A percentile compares a stretch with the other conserved stretches of the same genome.
phyloP scores from a whole-genome alignment of 2,797 vertebrate species.

The Gymnothorax javanicus region DNA sequence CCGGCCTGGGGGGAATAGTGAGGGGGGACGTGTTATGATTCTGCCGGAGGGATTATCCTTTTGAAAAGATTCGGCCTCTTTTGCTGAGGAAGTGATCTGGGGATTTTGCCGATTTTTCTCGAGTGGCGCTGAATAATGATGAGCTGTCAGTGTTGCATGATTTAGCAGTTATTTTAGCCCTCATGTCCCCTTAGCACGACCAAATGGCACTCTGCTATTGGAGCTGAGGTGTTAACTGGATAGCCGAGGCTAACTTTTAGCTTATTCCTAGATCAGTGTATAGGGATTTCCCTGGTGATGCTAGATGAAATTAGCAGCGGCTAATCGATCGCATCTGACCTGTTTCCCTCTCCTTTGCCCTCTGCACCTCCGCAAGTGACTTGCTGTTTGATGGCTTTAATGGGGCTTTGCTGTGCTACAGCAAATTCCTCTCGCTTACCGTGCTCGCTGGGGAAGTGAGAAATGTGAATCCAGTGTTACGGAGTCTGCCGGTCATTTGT shows the following conservation, averaged over 20 bases:
- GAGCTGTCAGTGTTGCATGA: background rate
- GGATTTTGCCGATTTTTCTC: constrained; percentile 8
- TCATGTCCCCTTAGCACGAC: background rate
- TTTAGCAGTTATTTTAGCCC: background rate
- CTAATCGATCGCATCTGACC: constrained; percentile 59
- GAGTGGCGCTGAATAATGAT: background rate
- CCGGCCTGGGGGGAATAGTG: background rate
- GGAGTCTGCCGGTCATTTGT: background rate
- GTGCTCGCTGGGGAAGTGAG: constrained; percentile 14
- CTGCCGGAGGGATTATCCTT: background rate
- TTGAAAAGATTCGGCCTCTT: background rate
- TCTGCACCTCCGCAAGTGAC: background rate
- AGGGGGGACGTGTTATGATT: background rate
- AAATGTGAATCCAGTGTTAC: constrained; percentile 18
- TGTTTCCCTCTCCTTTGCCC: constrained; percentile 23
- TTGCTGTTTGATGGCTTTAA: constrained; percentile 30
- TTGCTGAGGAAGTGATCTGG: background rate
- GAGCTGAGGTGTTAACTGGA: constrained; percentile 15
- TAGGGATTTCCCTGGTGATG: constrained; percentile 38
- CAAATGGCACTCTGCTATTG: background rate
- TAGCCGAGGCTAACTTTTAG: constrained; percentile 17
- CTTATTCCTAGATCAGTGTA: constrained; percentile 16
- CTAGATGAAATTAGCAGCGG: constrained; percentile 57
- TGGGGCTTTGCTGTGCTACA: background rate
- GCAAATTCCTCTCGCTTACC: background rate